Evolutionary conservation across 1,140 invertebrate species (phyloP).

Genomic region (Orius insidiosus): DNA sequence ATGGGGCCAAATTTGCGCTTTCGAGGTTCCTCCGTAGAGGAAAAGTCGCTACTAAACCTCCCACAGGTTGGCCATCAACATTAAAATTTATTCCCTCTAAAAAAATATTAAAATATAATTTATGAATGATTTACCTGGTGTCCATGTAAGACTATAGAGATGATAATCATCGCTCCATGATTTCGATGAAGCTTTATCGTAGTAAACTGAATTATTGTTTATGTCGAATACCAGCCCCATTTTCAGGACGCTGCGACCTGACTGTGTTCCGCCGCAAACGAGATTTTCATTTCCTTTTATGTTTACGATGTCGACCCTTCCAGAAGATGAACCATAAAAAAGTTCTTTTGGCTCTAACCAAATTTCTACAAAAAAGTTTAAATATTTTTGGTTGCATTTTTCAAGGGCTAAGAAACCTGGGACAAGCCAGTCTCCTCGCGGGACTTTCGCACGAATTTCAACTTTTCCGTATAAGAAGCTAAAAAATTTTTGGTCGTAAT

Average conservation of each 20-base stretch:
- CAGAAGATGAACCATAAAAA: too few relatives aligned
- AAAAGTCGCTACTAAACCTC: constrained; percentile 5
- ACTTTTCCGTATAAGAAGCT: constrained; percentile 52
- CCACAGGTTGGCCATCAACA: not conserved
- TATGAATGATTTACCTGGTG: too few relatives aligned
- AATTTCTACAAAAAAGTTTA: not conserved
- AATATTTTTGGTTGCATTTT: constrained; percentile 24
- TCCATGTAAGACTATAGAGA: too few relatives aligned
- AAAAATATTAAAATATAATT: too few relatives aligned
- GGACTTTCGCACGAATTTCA: constrained; percentile 57
- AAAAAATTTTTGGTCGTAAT: constrained; percentile 47
- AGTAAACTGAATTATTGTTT: too few relatives aligned
- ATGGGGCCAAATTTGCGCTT: constrained; percentile 32
- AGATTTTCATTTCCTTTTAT: too few relatives aligned
- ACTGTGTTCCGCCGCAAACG: too few relatives aligned
- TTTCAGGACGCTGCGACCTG: too few relatives aligned
- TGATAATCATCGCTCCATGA: not conserved
- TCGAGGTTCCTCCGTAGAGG: constrained; percentile 23
- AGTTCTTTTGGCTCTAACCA: constrained; percentile 10
- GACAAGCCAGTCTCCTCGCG: constrained; percentile 60
- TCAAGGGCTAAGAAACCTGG: constrained; percentile 25
- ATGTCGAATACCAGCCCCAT: too few relatives aligned
- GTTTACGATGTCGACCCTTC: too few relatives aligned
- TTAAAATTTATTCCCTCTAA: too few relatives aligned
- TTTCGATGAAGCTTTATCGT: not conserved